Evolutionary conservation across 2,113 vertebrate species (phyloP).

Genomic region (Thomomys bottae): DNA sequence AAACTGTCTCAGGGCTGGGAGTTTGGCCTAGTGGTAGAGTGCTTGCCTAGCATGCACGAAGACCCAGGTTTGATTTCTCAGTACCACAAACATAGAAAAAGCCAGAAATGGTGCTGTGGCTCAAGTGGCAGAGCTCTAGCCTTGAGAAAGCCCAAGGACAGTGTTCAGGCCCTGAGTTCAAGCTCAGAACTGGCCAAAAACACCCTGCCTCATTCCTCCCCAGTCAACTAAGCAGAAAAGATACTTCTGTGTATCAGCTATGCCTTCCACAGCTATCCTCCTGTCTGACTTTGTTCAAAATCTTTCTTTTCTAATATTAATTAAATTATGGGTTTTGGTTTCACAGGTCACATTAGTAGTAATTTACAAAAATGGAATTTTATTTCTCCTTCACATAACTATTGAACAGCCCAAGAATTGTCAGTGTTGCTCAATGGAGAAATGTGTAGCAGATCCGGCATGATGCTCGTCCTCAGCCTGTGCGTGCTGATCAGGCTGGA

Average conservation of each 20-base stretch:
- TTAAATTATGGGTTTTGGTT: not conserved
- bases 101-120: too few species aligned
- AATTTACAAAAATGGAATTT: not conserved
- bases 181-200: too few species aligned
- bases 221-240: not conserved
- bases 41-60: too few species aligned
- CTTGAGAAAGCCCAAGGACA: too few species aligned
- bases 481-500: too few species aligned
- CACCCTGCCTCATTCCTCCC: not conserved
- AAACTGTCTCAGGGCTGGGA: too few species aligned
- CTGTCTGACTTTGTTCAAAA: not conserved
- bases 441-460: not conserved
- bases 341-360: not conserved
- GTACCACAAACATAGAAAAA: too few species aligned
- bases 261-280: not conserved
- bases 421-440: not conserved
- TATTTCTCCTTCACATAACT: not conserved
- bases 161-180: too few species aligned
- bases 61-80: too few species aligned
- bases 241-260: not conserved
- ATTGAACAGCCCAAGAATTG: not conserved
- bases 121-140: too few species aligned
- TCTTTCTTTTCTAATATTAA: not conserved
- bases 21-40: too few species aligned
- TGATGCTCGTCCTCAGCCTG: not conserved